Evolutionary conservation across 2,113 vertebrate species (phyloP), one percentile per base, ranked within the genome.

Genomic region (Meles meles): DNA sequence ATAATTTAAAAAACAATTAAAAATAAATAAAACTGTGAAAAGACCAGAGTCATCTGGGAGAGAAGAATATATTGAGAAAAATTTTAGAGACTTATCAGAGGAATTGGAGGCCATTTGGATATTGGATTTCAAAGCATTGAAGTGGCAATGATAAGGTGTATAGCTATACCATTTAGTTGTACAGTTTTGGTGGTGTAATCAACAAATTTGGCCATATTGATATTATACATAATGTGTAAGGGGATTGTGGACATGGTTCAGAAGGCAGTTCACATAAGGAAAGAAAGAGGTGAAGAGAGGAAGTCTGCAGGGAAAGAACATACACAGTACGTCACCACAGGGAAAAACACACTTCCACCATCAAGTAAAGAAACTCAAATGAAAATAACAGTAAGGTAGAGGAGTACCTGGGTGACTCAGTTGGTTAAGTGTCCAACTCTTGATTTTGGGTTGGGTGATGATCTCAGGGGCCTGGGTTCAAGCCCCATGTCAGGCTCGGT

Each of bases 291-390:
- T 76, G 2, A 74, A 63, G 21, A 88, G 37, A 85, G 20, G 71
- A 93, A 69, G 21, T 77, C 67, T 55, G 83, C n/a, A 52, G 82
- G 47, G 89, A 59, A 59, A 81, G 31, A 23, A 74, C 23, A 80
- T 44, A n/a, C 25, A 6, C 34, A 86, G 29, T 77, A 79, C 92
- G 57, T 88, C 59, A 77, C 57, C 63, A 93, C 76, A 27, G 55
- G 21, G 21, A 65, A 94, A 86, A 88, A 88, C 12, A 67, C 5
- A 44, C 12, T n/a, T 91, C 94, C 49, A 52, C 27, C 39, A 83
- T 49, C 17, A 95, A 90, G 49, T 79, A 61, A 80, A 97, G 29
- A 80, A 95, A 94, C 86, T 52, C 49, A 76, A 96, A 92, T 74
- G 61, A 93, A 96, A 83, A 21, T 74, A 86, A 47, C 47, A 83